phyloP scores from a whole-genome alignment of 2,797 vertebrate genomes.

The Sebastes melanostomus region DNA sequence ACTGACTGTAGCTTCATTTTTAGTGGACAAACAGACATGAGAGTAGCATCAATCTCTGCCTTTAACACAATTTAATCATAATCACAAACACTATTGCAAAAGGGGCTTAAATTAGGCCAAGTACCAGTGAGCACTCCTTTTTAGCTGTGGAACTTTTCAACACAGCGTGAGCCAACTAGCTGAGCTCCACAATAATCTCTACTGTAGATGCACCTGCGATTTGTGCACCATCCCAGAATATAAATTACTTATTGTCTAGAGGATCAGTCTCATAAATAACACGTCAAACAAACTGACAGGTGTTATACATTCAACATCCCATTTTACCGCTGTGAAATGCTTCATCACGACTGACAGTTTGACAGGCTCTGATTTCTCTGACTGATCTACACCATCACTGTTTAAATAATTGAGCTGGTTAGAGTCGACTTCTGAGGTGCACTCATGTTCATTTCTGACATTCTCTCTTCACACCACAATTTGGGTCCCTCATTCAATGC shows the following conservation, averaged over 20 bases:
- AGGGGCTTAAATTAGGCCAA: background rate
- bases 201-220: background rate
- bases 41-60: background rate
- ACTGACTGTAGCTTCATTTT: background rate
- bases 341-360: constrained; percentile 15
- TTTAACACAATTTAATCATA: too few species aligned
- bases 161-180: background rate
- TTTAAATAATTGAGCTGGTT: background rate
- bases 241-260: background rate
- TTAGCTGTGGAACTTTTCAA: background rate
- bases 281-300: constrained; percentile 13
- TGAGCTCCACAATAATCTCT: background rate
- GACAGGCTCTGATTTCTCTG: background rate
- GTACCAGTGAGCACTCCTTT: background rate
- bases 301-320: background rate
- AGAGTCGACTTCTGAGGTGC: background rate
- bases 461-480: background rate
- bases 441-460: background rate
- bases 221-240: background rate
- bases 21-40: background rate
- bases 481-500: background rate
- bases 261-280: constrained; percentile 4
- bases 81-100: background rate
- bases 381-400: background rate
- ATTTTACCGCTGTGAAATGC: background rate